Base-by-base conservation (phyloP, 1,140 invertebrate genomes). In the Schlechtendalia chinensis region DNA sequence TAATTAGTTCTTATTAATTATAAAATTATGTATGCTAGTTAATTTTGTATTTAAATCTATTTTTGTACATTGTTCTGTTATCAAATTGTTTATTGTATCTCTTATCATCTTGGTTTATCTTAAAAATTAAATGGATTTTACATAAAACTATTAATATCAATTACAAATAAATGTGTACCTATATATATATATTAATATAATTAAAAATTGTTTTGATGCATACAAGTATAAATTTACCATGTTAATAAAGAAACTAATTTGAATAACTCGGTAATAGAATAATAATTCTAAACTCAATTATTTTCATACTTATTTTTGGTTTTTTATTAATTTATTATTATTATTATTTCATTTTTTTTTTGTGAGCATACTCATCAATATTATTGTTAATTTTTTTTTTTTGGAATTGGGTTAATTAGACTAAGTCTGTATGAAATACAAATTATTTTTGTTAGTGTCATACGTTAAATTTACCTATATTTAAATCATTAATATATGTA, bases 1-100 rank as follows among this genome's bases (percentile, higher is more conserved):
- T 71, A 29, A 50, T 71, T 54, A 3, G 45, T 72, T 72, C 19
- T 72, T 54, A 54, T 2, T 17, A 72, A 72, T 72, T 72, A 72
- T 72, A 32, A 19, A 63, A 32, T 32, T 63, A 32, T 63, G 32
- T 29, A 19, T 63, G 32, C 29, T 19, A 32, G 27, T 29, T 29
- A 27, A 61, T 61, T 61, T 61, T 59, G 16, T 61, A 61, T 61
- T 61, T 29, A 10, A 29, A 61, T 63, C 32, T 19, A 16, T 63
- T 19, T 32, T 63, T 14, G 27, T 19, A 63, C 10, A 17, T 32
- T 19, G 8, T 32, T 61, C 29, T 63, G 29, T 32, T 63, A 32
- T n/a, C 29, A 32, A 32, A 32, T 6, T 32, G 17, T 32, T 63
- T 11, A 17, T 63, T 63, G 19, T 32, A 61, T 5, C 47, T 8